phyloP scores from a whole-genome alignment of 1,140 invertebrate genomes.

The Adelges cooleyi region DNA sequence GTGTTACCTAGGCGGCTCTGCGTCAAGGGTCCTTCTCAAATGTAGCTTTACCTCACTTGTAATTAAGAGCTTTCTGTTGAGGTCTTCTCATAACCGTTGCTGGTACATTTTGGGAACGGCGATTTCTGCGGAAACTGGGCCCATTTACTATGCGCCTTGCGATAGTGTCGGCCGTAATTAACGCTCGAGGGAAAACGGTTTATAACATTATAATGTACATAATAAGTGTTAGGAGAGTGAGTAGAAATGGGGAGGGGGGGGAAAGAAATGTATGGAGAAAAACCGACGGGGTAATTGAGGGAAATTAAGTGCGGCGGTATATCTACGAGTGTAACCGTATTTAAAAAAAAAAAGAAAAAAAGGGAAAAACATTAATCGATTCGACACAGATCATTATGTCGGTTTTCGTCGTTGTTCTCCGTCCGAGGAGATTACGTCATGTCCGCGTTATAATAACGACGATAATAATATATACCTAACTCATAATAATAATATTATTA shows the following conservation, averaged over 20 bases:
- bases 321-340: neutral
- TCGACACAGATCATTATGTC: constrained; percentile 11
- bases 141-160: too few relatives aligned
- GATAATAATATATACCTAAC: neutral
- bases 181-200: too few relatives aligned
- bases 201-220: too few relatives aligned
- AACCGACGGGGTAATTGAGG: neutral
- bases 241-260: neutral
- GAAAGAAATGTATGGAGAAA: neutral
- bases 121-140: too few relatives aligned
- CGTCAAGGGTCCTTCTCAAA: too few relatives aligned
- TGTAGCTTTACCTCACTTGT: too few relatives aligned
- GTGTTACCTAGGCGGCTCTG: too few relatives aligned
- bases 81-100: too few relatives aligned
- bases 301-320: neutral
- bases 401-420: neutral
- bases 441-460: constrained; percentile 5
- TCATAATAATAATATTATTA: neutral
- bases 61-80: too few relatives aligned
- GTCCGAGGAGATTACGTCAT: neutral
- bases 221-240: too few relatives aligned
- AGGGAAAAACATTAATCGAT: neutral
- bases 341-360: neutral
- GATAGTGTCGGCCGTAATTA: too few relatives aligned
- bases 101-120: too few relatives aligned